These are phyloP conservation scores for Euplagia quadripunctaria DNA, from an alignment of 2,888 invertebrate species.

Conservation along the genomic window DNA sequence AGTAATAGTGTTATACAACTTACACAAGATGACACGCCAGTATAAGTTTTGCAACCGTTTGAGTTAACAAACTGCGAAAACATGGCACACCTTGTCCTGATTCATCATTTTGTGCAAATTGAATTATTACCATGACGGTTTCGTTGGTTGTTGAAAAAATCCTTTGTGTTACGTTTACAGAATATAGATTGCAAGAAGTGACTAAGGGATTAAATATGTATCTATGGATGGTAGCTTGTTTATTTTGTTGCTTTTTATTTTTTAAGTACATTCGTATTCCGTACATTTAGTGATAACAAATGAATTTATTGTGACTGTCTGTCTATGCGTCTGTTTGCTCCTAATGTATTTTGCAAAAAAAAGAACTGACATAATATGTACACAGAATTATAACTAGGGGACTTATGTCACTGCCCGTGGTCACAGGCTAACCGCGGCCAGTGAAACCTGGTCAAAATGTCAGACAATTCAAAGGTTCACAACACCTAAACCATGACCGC, in stretches of 20 bases:
- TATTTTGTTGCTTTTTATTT: neutral
- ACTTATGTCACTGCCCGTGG: neutral
- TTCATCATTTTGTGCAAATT: slow-evolving; percentile 14
- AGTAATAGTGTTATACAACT: slow-evolving; percentile 3
- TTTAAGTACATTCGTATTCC: neutral
- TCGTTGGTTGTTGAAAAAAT: neutral
- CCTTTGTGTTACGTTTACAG: neutral
- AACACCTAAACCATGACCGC: neutral
- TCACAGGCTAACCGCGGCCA: neutral
- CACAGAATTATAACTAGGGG: too few species aligned
- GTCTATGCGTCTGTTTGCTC: too few species aligned
- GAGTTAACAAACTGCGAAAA: slow-evolving; percentile 8
- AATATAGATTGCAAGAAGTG: slow-evolving; percentile 3
- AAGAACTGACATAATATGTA: too few species aligned
- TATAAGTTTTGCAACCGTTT: slow-evolving; percentile 8
- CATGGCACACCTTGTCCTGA: slow-evolving; percentile 17
- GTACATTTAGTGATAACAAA: neutral
- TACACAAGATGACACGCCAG: neutral
- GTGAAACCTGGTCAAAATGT: neutral
- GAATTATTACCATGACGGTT: neutral
- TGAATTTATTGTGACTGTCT: neutral
- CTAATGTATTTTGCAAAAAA: too few species aligned
- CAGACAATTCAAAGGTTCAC: neutral
- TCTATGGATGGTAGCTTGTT: neutral
- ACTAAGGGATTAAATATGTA: neutral